phyloP scores from a whole-genome alignment of 1,140 invertebrate species.

The Pseudomyrmex sp. region DNA sequence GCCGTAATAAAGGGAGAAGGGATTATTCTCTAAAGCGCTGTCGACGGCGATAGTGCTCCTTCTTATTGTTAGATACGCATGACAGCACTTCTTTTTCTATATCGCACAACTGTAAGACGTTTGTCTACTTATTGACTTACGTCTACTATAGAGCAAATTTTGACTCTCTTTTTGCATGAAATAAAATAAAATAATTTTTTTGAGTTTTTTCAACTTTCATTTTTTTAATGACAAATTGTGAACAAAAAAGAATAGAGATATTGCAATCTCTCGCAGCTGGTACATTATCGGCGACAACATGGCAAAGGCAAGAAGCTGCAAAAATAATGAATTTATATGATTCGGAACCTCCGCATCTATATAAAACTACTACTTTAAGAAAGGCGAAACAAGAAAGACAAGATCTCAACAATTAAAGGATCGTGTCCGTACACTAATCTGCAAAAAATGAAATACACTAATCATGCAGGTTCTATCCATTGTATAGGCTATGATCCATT shows the following conservation, averaged over 20 bases:
- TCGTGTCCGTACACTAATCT: not conserved
- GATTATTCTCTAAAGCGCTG: no score
- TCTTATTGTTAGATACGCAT: no score
- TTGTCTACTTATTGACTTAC: no score
- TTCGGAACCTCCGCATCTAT: slow-evolving; percentile 3
- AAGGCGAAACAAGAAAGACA: slow-evolving; percentile 22
- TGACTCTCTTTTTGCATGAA: no score
- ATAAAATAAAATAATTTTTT: no score
- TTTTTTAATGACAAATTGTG: no score
- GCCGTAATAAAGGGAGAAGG: no score
- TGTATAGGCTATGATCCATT: slow-evolving; percentile 20
- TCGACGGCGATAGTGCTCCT: no score
- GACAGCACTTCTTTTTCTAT: no score
- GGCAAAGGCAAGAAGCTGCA: not conserved
- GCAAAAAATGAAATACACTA: slow-evolving; percentile 15
- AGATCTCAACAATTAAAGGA: not conserved
- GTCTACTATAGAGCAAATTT: no score
- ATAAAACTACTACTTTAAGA: not conserved
- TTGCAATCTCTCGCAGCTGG: slow-evolving; percentile 12
- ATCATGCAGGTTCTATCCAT: slow-evolving; percentile 4
- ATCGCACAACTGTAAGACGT: no score
- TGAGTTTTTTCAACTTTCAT: no score
- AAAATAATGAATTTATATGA: slow-evolving; percentile 23
- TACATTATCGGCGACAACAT: not conserved
- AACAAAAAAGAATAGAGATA: slow-evolving; percentile 1